These are phyloP conservation scores for Catocala sponsa DNA, from an alignment of 2,888 invertebrate species.

Conservation along the genomic window DNA sequence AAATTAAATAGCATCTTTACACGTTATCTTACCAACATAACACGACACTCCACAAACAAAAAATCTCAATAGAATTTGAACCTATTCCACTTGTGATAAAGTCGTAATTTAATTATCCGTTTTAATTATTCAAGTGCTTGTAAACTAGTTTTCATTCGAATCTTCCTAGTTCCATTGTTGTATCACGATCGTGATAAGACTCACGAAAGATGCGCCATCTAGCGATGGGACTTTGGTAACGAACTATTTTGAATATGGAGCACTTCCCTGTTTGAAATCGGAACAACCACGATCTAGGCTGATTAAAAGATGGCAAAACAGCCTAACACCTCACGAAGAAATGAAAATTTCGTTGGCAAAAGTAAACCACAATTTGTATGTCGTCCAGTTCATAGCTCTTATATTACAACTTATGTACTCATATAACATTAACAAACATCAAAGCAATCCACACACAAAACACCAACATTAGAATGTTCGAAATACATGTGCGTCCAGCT, in stretches of 20 bases:
- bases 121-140: constrained; percentile 13
- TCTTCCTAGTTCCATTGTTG: constrained; percentile 71
- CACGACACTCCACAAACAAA: neutral
- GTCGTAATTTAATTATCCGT: constrained; percentile 22
- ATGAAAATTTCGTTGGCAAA: too few relatives aligned
- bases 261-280: constrained; percentile 53
- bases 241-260: constrained; percentile 53
- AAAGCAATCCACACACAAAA: too few relatives aligned
- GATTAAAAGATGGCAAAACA: constrained; percentile 3
- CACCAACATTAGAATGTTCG: too few relatives aligned
- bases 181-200: constrained; percentile 63
- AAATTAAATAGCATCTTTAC: constrained; percentile 54
- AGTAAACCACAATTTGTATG: too few relatives aligned
- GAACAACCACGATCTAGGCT: constrained; percentile 30
- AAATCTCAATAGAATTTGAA: constrained; percentile 11
- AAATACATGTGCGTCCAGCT: too few relatives aligned
- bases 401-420: too few relatives aligned
- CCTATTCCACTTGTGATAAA: constrained; percentile 26
- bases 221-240: constrained; percentile 56
- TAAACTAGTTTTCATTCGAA: constrained; percentile 30
- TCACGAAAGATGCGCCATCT: constrained; percentile 63
- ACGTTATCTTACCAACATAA: constrained; percentile 51
- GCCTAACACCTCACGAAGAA: neutral
- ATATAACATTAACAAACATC: too few relatives aligned
- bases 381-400: too few relatives aligned